phyloP scores from a whole-genome alignment of 2,888 invertebrate species.

The Epirrita christyi region DNA sequence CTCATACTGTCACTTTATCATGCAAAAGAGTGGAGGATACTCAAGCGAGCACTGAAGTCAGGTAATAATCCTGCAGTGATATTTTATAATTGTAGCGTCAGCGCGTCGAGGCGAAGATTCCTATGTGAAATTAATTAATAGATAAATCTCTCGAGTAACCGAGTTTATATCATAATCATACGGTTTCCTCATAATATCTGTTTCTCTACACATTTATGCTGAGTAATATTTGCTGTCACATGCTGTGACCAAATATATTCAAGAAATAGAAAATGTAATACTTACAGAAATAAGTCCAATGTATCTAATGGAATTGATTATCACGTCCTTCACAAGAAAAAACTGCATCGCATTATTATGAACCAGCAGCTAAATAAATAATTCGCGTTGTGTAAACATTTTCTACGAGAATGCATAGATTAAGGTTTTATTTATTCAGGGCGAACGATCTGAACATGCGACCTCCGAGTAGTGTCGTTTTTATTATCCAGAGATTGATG shows the following conservation, averaged over 20 bases:
- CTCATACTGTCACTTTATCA: constrained; percentile 91
- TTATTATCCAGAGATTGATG: constrained; percentile 52
- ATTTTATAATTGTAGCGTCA: background rate
- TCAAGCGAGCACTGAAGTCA: constrained; percentile 91
- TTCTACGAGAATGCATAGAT: constrained; percentile 46
- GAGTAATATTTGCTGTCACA: no score
- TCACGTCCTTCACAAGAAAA: constrained; percentile 16
- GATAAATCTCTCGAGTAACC: no score
- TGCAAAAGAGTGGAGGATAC: constrained; percentile 91
- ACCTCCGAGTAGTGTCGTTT: constrained; percentile 53
- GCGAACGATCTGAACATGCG: constrained; percentile 51
- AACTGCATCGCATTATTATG: constrained; percentile 19
- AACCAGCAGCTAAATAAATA: constrained; percentile 43
- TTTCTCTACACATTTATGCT: no score
- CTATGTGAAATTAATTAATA: no score
- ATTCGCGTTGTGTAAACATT: constrained; percentile 51
- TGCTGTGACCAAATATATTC: background rate
- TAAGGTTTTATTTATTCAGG: constrained; percentile 56
- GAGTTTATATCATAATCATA: no score
- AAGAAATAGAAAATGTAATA: background rate
- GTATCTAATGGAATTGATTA: background rate
- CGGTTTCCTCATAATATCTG: no score
- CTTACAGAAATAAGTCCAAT: background rate
- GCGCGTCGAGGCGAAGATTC: background rate
- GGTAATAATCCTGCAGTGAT: constrained; percentile 70